Base-by-base conservation (phyloP, 2,888 invertebrate genomes). In the Cantharis nigra region DNA sequence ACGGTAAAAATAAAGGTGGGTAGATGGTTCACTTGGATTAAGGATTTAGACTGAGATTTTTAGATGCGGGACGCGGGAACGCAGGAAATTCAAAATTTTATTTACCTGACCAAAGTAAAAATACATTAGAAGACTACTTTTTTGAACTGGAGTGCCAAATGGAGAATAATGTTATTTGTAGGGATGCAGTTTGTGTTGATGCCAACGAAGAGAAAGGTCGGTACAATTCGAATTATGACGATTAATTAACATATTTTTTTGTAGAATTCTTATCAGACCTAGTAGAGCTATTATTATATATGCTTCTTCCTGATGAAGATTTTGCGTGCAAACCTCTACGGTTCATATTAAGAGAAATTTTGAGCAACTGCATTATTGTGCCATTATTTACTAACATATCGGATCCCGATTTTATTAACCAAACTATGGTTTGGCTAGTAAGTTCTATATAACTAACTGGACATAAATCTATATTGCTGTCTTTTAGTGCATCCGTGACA, bases 371-470 rank as follows among this genome's bases (percentile, higher is more conserved):
- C 79, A 85, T 89, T 62, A 80, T 88, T 79, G 83, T 86, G 77
- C 88, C 89, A 84, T 89, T 97, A 71, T 91, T 97, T 78, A 92
- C 94, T 20, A 93, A 95, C 85, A 92, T 94, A 72, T 91, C 96
- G 65, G 96, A 97, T 89, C 97, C 98, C 71, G 97, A 97, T 90
- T 97, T 95, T 86, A 94, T 98, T 82, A 98, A 98, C 89, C 95
- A 96, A 89, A 92, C 94, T 79, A 94, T 97, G 85, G 92, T 97
- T 85, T 96, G 95, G 94, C 92, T 95, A 91, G 97, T 97, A 88
- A 92, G 93, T 49, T 69, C 2, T 26, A 28, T 9, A 49, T 73
- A 10, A 10, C n/a, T n/a, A n/a, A n/a, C n/a, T 2, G 3, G 9
- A 49, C n/a, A 49, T n/a, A 49, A 49, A 33, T 11, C 30, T 33